Evolutionary conservation across 2,797 vertebrate genomes (phyloP).

Genomic region (Paramormyrops hopkinsi): DNA sequence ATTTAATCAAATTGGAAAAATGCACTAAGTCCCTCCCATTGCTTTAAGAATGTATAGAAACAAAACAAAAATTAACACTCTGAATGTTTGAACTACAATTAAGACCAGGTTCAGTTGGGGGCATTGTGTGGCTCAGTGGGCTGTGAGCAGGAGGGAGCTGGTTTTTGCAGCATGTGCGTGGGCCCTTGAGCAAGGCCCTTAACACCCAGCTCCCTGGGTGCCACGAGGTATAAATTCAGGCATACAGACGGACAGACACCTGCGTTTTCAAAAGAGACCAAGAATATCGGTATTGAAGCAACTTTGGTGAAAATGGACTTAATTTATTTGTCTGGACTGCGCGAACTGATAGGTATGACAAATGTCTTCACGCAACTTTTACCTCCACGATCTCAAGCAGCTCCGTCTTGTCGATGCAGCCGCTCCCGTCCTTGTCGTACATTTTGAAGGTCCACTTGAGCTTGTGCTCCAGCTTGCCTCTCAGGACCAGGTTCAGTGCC

Average conservation of each 20-base stretch:
- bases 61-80: neutral
- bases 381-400: constrained; percentile 76
- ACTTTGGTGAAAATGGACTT: neutral
- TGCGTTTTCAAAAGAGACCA: neutral
- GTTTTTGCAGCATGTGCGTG: neutral
- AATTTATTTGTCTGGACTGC: neutral
- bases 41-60: neutral
- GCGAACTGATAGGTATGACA: neutral
- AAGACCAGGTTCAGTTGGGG: neutral
- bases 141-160: neutral
- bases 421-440: constrained; percentile 92
- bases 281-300: neutral
- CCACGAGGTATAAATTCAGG: neutral
- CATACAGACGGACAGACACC: neutral
- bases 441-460: constrained; percentile 96
- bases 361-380: constrained; percentile 14
- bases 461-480: constrained; percentile 90
- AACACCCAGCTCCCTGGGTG: neutral
- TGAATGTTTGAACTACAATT: neutral
- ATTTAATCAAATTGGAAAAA: neutral
- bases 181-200: neutral
- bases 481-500: constrained; percentile 84
- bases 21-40: neutral
- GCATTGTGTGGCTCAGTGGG: neutral
- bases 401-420: constrained; percentile 87